Percentiles rank a stretch among this genome's conserved stretches.
Evolutionary conservation across 2,113 vertebrate species (phyloP).

Genomic region (Bagarius yarrelli): DNA sequence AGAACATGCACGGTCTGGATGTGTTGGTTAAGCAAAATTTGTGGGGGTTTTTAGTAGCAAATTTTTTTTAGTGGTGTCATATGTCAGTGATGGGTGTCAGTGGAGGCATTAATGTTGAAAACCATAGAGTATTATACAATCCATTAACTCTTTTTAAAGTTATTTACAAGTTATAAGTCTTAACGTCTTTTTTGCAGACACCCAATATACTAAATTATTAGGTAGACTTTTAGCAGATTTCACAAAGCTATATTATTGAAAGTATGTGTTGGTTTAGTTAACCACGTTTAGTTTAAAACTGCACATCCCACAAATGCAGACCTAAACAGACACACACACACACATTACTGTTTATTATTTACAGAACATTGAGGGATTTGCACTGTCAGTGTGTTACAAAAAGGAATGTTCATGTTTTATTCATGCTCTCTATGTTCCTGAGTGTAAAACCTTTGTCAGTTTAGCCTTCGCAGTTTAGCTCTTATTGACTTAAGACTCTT

Average conservation of each 20-base stretch:
- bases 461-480: conserved; percentile 11
- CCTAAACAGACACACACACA: conserved; percentile 20
- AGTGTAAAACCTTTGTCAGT: conserved; percentile 14
- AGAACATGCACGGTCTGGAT: background rate
- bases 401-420: conserved; percentile 34
- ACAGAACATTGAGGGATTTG: conserved; percentile 24
- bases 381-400: conserved; percentile 11
- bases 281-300: too few species aligned
- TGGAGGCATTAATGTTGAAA: too few species aligned
- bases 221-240: conserved; percentile 7
- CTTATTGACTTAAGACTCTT: background rate
- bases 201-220: too few species aligned
- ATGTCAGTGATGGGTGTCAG: too few species aligned
- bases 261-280: background rate
- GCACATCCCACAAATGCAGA: background rate
- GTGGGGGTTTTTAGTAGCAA: too few species aligned
- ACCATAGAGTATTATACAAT: too few species aligned
- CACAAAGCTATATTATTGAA: conserved; percentile 7
- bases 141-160: too few species aligned
- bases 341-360: conserved; percentile 23
- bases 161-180: too few species aligned
- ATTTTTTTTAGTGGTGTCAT: too few species aligned
- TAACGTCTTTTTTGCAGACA: too few species aligned
- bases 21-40: background rate
- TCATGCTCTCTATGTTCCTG: conserved; percentile 20